Conservation (phyloP, 2,888 invertebrate species). For the Watsonalla cultraria region DNA sequence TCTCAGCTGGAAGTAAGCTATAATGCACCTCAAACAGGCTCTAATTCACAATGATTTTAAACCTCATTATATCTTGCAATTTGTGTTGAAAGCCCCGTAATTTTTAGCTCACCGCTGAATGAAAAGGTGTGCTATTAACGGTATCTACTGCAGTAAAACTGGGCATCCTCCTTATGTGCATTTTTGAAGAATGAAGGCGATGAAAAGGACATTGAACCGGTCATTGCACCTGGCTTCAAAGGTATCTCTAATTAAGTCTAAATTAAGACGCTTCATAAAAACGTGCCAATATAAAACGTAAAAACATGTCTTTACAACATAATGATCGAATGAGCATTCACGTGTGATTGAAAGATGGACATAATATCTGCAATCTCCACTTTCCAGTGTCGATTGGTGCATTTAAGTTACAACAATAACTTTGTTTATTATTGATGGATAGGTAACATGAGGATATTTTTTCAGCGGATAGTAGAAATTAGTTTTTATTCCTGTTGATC, state of each 20-base stretch:
- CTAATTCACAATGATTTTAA: slow-evolving; percentile 31
- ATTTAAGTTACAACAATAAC: too few relatives aligned
- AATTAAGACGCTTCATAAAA: neutral
- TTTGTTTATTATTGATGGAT: too few relatives aligned
- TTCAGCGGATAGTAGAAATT: too few relatives aligned
- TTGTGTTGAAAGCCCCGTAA: slow-evolving; percentile 22
- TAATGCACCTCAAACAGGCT: slow-evolving; percentile 26
- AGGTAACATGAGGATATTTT: too few relatives aligned
- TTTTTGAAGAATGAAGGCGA: too few relatives aligned
- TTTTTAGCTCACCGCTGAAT: slow-evolving; percentile 8
- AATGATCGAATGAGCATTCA: slow-evolving; percentile 11
- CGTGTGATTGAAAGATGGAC: slow-evolving; percentile 6
- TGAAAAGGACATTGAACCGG: neutral
- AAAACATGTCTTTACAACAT: slow-evolving; percentile 12
- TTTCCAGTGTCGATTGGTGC: too few relatives aligned
- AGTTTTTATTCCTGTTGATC: too few relatives aligned
- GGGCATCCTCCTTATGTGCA: neutral
- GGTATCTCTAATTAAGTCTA: neutral
- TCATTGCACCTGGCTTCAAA: too few relatives aligned
- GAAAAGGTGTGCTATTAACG: neutral
- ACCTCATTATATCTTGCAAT: slow-evolving; percentile 30
- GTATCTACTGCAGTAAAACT: neutral
- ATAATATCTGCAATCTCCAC: too few relatives aligned
- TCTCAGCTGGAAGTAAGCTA: slow-evolving; percentile 28
- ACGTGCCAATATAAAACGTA: slow-evolving; percentile 2